Base-by-base conservation (phyloP, 2,797 vertebrate species). In the Oophaga sylvatica region DNA sequence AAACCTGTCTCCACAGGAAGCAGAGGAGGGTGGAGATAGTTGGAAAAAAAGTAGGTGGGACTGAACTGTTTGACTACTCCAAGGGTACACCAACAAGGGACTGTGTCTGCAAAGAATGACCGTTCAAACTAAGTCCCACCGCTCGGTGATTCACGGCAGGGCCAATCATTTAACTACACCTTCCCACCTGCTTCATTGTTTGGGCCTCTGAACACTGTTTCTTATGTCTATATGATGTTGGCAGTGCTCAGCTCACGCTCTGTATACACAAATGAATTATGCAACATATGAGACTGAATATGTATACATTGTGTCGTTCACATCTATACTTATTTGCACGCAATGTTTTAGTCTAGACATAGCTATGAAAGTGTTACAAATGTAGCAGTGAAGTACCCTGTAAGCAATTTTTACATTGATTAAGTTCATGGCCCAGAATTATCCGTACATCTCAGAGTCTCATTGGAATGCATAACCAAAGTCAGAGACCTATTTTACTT, bases 221-320 rank as follows among this genome's bases (percentile, higher is more conserved):
- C 35, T 10, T 41, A 20, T 41, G 7, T 19, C 48, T 7, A 22
- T 26, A 13, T 56, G 22, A 56, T 56, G 7, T 26, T 77, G 48
- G 75, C 48, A 77, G 75, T 77, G 22, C 26, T 77, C 22, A 77
- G 75, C 75, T 77, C 48, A 77, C 22, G 56, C 11, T 77, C 20
- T n/a, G 35, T 9, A 48, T 75, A 75, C 48, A 77, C 56, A 29
- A n/a, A 56, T 53, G 48, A 77, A 56, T 77, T 56, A 77, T 53
- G 45, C 22, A 75, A 13, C 9, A 41, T 73, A 20, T 41, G 48
- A 77, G 26, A 75, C 35, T 35, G 15, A 15, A 35, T 71, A 71
- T 15, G 31, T 71, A 35, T 2, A 20, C 35, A 75, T 73, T 20
- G 70, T 20, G 35, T 73, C 8, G 19, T 48, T 48, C 71, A 22